Conservation (phyloP, 2,797 vertebrate genomes). For the Betta splendens region DNA sequence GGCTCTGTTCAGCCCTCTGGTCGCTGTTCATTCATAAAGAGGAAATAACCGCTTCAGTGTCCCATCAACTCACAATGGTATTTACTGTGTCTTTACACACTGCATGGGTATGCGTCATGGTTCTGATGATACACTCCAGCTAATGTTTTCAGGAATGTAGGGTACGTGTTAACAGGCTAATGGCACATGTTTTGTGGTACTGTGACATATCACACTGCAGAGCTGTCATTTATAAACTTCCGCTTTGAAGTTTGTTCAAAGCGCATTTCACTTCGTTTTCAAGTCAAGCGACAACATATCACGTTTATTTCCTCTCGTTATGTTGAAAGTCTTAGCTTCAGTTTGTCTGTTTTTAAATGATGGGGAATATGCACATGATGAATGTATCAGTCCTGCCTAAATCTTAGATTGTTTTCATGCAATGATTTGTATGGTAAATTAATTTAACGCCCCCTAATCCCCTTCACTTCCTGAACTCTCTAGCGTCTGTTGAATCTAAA, state of each 20-base stretch:
- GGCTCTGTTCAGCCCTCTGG: slow-evolving; percentile 47
- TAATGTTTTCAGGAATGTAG: slow-evolving; percentile 57
- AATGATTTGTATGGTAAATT: slow-evolving; percentile 52
- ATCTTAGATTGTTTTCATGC: slow-evolving; percentile 61
- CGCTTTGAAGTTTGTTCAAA: slow-evolving; percentile 45
- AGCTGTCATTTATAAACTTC: slow-evolving; percentile 36
- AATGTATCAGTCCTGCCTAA: slow-evolving; percentile 82
- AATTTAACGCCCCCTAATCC: slow-evolving; percentile 31
- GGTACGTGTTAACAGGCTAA: slow-evolving; percentile 21
- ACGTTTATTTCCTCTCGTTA: slow-evolving; percentile 45
- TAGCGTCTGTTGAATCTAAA: slow-evolving; percentile 38
- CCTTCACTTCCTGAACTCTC: slow-evolving; percentile 29
- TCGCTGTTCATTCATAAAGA: slow-evolving; percentile 14
- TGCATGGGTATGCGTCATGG: slow-evolving; percentile 36
- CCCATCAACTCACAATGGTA: not conserved
- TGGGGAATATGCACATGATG: slow-evolving; percentile 77
- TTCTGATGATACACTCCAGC: slow-evolving; percentile 28
- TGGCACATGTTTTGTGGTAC: slow-evolving; percentile 19
- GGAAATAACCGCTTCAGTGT: slow-evolving; percentile 18
- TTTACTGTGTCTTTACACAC: slow-evolving; percentile 19
- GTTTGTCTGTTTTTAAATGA: slow-evolving; percentile 49
- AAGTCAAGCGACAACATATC: slow-evolving; percentile 59
- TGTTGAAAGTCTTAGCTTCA: slow-evolving; percentile 63
- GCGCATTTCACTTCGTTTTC: slow-evolving; percentile 36
- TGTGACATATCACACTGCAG: slow-evolving; percentile 22